Evolutionary conservation across 1,140 invertebrate genomes (phyloP).

Genomic region (Chironomus tepperi): DNA sequence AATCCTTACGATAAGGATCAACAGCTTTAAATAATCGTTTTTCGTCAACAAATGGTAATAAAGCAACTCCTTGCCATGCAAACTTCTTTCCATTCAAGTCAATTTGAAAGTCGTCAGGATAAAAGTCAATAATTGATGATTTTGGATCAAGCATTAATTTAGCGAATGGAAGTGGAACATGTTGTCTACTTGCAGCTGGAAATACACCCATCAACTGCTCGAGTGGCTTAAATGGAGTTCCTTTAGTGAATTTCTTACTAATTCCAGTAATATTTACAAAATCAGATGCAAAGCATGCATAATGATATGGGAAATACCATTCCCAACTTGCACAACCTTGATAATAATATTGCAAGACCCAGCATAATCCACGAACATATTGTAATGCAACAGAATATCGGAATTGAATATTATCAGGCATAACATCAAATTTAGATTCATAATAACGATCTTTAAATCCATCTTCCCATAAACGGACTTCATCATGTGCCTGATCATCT

Average conservation of each 20-base stretch:
- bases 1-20: conserved; percentile 62
- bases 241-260: conserved; percentile 78
- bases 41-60: conserved; percentile 98
- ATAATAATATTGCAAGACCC: conserved; percentile 98
- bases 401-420: conserved; percentile 70
- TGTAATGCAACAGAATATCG: conserved; percentile 84
- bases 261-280: conserved; percentile 86
- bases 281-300: conserved; percentile 99
- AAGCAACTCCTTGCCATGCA: conserved; percentile 98
- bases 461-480: conserved; percentile 93
- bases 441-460: conserved; percentile 99
- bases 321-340: conserved; percentile 99
- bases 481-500: conserved; percentile 78
- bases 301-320: conserved; percentile 99
- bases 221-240: conserved; percentile 88
- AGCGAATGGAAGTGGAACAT: conserved; percentile 92
- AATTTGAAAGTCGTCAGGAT: conserved; percentile 96
- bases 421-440: conserved; percentile 92
- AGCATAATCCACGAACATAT: conserved; percentile 93
- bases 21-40: conserved; percentile 80
- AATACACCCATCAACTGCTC: conserved; percentile 99
- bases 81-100: conserved; percentile 99
- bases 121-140: conserved; percentile 97
- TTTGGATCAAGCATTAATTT: conserved; percentile 87
- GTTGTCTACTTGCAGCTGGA: conserved; percentile 89